Base-by-base conservation (phyloP, 2,888 invertebrate species). In the Cylindroiulus punctatus region DNA sequence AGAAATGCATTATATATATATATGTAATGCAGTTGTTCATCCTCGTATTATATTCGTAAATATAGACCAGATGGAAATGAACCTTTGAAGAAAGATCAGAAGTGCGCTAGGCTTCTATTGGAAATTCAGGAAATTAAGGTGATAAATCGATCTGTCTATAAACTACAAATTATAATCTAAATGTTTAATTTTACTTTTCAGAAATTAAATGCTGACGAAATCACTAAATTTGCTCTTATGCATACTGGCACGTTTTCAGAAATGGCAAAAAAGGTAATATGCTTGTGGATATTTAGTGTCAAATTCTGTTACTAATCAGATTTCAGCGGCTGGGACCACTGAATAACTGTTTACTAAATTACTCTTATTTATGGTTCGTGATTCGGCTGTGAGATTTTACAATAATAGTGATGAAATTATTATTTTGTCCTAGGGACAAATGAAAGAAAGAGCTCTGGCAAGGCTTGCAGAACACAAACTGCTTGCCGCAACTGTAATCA, bases 111-210 rank as follows among this genome's bases (percentile, higher is more conserved):
- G 19, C n/a, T 86, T 44, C 17, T 84, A 26, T n/a, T 52, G 40
- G 87, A 87, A 65, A 86, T 87, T 17, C 22, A 26, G 7, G 84
- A 57, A 57, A 86, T 87, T 32, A 87, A 87, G 65, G 87, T 84
- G 76, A 76, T 52, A 47, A 47, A 47, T 47, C 7, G n/a, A 10
- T 81, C 8, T 42, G 42, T 76, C 52, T 84, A 12, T 42, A 76
- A 65, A 65, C n/a, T 26, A 76, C 17, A 57, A 65, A n/a, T 32
- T 40, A 42, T 85, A 76, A 40, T 57, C 26, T 17, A 47, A 2
- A 26, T 87, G 12, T 32, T 81, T 81, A n/a, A n/a, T 81, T 81
- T 81, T 3, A n/a, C 26, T 12, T 87, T 82, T 47, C 65, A 87
- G 87, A 81, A 36, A 47, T 44, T 87, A 40, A 86, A 87, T 22